Conservation (phyloP, 2,113 vertebrate genomes). For the Phalacrocorax brasilianus region DNA sequence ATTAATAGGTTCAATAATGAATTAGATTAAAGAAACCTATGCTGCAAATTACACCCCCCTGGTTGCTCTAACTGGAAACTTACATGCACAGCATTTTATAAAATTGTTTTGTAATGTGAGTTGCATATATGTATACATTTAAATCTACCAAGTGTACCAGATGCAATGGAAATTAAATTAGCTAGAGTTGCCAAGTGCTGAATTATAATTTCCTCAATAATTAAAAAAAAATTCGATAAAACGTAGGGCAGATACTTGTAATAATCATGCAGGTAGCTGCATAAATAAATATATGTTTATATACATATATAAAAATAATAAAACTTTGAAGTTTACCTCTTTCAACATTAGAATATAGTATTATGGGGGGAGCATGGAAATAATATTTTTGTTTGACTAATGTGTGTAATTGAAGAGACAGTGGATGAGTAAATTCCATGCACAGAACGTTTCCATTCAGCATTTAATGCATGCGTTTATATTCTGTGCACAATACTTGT, state of each 20-base stretch:
- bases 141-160: neutral
- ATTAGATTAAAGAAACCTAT: neutral
- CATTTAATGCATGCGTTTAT: neutral
- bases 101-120: neutral
- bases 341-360: neutral
- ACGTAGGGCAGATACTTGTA: neutral
- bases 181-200: neutral
- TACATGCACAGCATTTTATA: neutral
- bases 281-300: neutral
- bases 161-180: neutral
- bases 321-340: neutral
- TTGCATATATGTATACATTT: neutral
- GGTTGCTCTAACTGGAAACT: neutral
- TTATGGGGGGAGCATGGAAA: neutral
- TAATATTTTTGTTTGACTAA: neutral
- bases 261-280: neutral
- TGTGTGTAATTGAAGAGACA: neutral
- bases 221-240: neutral
- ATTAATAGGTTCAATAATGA: neutral
- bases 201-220: neutral
- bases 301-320: no score
- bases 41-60: neutral
- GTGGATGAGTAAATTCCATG: neutral
- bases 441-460: neutral
- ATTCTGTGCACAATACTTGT: neutral